Evolutionary conservation across 2,113 vertebrate genomes (phyloP).

Genomic region (human): DNA sequence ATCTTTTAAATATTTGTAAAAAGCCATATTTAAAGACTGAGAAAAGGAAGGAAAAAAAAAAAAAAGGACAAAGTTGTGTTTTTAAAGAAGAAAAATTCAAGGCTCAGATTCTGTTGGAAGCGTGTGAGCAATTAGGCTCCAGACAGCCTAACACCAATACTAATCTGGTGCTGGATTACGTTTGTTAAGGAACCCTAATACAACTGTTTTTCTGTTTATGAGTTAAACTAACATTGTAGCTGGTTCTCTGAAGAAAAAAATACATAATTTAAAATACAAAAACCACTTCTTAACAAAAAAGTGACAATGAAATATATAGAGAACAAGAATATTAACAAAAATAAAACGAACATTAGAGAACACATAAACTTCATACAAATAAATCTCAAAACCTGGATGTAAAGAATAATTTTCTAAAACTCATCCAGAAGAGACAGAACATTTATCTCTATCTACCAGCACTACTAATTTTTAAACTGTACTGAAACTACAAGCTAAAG

Average conservation of each 20-base stretch:
- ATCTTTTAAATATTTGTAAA: background rate
- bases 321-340: background rate
- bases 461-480: background rate
- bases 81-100: conserved; percentile 4
- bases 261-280: background rate
- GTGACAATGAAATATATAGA: background rate
- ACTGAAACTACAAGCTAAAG: background rate
- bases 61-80: background rate
- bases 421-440: background rate
- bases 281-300: background rate
- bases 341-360: background rate
- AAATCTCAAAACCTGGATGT: background rate
- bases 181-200: background rate
- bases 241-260: background rate
- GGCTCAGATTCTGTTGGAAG: background rate
- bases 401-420: background rate
- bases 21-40: background rate
- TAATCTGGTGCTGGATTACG: background rate
- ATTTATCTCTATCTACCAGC: background rate
- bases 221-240: background rate
- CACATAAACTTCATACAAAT: background rate
- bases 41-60: background rate
- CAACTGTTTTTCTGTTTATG: background rate
- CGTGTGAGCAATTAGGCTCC: background rate
- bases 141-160: background rate